Evolutionary conservation across 2,888 invertebrate genomes (phyloP).

Genomic region (Gryllus longicercus): DNA sequence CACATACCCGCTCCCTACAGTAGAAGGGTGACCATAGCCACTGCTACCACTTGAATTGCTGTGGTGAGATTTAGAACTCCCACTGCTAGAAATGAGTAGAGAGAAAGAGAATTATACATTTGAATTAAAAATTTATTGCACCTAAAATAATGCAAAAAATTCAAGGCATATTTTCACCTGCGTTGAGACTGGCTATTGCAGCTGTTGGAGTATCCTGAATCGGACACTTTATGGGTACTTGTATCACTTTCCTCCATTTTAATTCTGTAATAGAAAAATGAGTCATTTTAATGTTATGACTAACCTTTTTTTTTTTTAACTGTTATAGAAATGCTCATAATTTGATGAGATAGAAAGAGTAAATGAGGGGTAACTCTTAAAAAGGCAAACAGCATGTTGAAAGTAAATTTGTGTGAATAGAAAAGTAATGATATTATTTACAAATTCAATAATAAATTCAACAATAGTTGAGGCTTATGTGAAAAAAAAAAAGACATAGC

Average conservation of each 20-base stretch:
- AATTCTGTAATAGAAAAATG: constrained; percentile 37
- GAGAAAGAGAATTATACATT: constrained; percentile 19
- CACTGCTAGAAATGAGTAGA: constrained; percentile 37
- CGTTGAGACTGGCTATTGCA: constrained; percentile 78
- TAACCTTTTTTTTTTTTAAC: no score
- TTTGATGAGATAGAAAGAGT: no score
- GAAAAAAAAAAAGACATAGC: no score
- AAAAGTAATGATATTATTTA: no score
- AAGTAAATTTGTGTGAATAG: no score
- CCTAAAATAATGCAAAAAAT: constrained; percentile 40
- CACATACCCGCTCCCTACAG: constrained; percentile 37
- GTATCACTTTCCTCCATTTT: constrained; percentile 56
- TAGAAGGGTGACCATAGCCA: constrained; percentile 68
- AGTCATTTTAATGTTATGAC: not conserved
- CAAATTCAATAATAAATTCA: no score
- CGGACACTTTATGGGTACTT: constrained; percentile 64
- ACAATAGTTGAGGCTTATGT: no score
- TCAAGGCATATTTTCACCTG: constrained; percentile 54
- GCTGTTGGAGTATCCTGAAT: constrained; percentile 78
- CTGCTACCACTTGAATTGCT: constrained; percentile 77
- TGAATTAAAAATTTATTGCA: not conserved
- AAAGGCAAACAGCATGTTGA: no score
- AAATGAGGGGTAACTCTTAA: no score
- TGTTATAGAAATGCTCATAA: no score
- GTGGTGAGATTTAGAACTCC: constrained; percentile 71